phyloP scores from a whole-genome alignment of 2,888 invertebrate genomes.

The Gastracanthus pulcherrimus region DNA sequence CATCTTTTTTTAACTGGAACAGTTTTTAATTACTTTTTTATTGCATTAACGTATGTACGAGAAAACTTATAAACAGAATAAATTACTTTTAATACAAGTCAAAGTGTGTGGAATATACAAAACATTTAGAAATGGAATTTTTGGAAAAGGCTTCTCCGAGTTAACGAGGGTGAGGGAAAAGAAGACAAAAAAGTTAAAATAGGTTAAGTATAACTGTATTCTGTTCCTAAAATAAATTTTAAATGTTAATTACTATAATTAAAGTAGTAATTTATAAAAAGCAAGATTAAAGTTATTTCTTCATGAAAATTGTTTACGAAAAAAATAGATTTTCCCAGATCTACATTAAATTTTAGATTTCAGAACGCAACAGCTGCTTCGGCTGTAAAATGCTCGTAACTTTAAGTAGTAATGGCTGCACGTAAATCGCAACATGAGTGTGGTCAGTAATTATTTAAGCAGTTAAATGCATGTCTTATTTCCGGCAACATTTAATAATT shows the following conservation, averaged over 20 bases:
- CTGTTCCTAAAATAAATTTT: background rate
- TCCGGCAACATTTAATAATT: background rate
- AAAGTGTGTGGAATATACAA: too few species aligned
- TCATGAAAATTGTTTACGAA: background rate
- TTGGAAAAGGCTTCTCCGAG: too few species aligned
- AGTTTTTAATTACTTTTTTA: too few species aligned
- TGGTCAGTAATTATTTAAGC: constrained; percentile 4
- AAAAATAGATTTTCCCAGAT: background rate
- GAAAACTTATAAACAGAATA: too few species aligned
- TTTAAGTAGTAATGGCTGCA: background rate
- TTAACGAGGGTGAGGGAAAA: too few species aligned
- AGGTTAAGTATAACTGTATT: background rate
- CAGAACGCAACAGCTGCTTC: constrained; percentile 14
- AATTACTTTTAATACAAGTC: too few species aligned
- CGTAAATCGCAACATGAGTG: background rate
- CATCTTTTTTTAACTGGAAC: too few species aligned
- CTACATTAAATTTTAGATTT: constrained; percentile 3
- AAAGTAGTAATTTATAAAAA: too few species aligned
- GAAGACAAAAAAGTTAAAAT: background rate
- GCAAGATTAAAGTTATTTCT: too few species aligned
- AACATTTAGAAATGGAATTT: too few species aligned
- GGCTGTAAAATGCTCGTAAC: constrained; percentile 12
- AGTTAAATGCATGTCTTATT: background rate
- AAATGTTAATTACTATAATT: too few species aligned
- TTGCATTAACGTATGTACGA: too few species aligned